Percentiles rank a stretch among this genome's conserved stretches.
Conservation (phyloP, 1,140 invertebrate species). For the Trichonephila clavipes region DNA sequence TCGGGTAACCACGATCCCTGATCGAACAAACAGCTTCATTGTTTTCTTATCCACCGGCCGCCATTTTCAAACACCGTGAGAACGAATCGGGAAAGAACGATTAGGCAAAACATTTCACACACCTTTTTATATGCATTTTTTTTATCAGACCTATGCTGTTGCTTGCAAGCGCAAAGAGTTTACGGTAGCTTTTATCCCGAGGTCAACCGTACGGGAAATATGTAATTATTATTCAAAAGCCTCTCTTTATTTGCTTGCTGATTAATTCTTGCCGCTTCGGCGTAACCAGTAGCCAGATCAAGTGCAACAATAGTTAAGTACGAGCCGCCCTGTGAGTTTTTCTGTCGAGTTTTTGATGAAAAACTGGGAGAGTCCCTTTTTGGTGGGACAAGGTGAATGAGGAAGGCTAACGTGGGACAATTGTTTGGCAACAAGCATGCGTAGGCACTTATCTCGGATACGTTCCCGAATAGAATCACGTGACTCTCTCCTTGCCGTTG, state of each 20-base stretch:
- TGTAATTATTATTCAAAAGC: conserved; percentile 31
- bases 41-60: background rate
- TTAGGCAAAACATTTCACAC: conserved; percentile 13
- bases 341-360: conserved; percentile 1
- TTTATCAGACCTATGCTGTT: background rate
- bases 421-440: background rate
- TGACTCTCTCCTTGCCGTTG: background rate
- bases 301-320: background rate
- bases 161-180: background rate
- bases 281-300: background rate
- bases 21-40: conserved; percentile 35
- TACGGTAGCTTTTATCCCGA: conserved; percentile 26
- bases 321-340: too few species aligned
- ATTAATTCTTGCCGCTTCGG: background rate
- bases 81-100: conserved; percentile 8
- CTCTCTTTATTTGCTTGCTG: background rate
- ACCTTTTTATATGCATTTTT: background rate
- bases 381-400: background rate
- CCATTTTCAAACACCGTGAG: conserved; percentile 37
- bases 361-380: background rate
- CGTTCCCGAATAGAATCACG: background rate
- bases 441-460: background rate
- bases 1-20: background rate
- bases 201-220: conserved; percentile 18
- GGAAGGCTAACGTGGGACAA: background rate